A percentile compares a stretch with the other conserved stretches of the same genome.
These are phyloP conservation scores for Chunga burmeisteri DNA, from an alignment of 2,113 vertebrate species.

Conservation along the genomic window DNA sequence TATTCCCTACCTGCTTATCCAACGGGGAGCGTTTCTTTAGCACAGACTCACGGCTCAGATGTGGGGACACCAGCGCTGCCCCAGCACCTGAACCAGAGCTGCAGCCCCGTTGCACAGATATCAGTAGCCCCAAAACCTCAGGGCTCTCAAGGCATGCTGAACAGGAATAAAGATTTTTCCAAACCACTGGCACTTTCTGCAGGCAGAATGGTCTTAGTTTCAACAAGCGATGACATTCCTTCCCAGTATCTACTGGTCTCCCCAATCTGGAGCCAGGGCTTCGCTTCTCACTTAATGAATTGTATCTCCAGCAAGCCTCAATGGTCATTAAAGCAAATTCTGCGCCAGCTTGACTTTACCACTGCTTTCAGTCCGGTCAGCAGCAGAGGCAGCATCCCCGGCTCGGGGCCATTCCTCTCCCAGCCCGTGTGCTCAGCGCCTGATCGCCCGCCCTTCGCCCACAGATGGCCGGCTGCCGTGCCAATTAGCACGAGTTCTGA, in stretches of 20 bases:
- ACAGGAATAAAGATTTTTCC: background rate
- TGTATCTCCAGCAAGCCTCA: background rate
- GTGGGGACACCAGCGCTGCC: background rate
- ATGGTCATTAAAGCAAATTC: background rate
- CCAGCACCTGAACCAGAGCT: background rate
- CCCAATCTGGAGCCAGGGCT: background rate
- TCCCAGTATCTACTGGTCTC: background rate
- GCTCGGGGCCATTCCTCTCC: background rate
- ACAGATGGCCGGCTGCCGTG: fast-evolving
- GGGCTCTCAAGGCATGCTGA: background rate
- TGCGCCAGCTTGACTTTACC: background rate
- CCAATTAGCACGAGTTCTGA: background rate
- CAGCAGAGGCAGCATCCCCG: background rate
- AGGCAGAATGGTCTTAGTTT: background rate
- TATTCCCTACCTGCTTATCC: background rate
- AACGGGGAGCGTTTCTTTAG: background rate
- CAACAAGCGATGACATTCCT: background rate
- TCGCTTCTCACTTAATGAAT: background rate
- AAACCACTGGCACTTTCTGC: background rate
- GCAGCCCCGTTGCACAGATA: background rate
- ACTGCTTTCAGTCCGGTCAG: background rate
- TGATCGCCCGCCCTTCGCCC: background rate
- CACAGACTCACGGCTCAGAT: background rate
- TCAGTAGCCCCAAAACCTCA: background rate
- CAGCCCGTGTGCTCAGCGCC: background rate